These are phyloP conservation scores for Paracanthobrama guichenoti DNA, from an alignment of 2,113 vertebrate species.

Conservation along the genomic window DNA sequence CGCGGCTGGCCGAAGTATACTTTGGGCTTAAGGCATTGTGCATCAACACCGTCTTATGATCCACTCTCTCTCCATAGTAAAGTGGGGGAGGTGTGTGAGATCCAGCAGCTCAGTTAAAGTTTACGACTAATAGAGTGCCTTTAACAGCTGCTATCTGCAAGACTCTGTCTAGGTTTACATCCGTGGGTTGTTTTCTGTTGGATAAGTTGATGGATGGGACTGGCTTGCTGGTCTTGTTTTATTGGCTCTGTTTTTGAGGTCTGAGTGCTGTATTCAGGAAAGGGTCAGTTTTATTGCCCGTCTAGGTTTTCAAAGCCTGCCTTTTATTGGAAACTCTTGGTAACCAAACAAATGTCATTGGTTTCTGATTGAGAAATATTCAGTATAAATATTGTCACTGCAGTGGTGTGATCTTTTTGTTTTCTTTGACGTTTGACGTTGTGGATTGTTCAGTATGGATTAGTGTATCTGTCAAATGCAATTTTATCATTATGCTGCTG, in stretches of 20 bases:
- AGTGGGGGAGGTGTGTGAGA: not conserved
- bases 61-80: not conserved
- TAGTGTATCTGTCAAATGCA: not conserved
- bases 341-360: not conserved
- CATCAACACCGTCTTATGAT: not conserved
- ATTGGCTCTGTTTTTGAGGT: slow-evolving; percentile 42
- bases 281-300: slow-evolving; percentile 37
- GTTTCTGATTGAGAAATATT: not conserved
- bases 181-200: not conserved
- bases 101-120: not conserved
- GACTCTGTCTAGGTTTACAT: slow-evolving; percentile 31
- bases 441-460: not conserved
- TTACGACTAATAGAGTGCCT: slow-evolving; percentile 38
- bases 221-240: slow-evolving; percentile 40
- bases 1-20: no score
- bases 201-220: slow-evolving; percentile 5
- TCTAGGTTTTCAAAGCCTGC: slow-evolving; percentile 1
- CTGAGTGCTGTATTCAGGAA: slow-evolving; percentile 34
- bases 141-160: slow-evolving; percentile 16
- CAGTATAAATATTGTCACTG: not conserved
- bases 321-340: not conserved
- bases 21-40: not conserved
- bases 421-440: not conserved
- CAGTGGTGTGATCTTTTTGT: not conserved
- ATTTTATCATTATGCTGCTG: not conserved